Evolutionary conservation across 2,797 vertebrate genomes (phyloP).

Genomic region (Lophotriccus pileatus): DNA sequence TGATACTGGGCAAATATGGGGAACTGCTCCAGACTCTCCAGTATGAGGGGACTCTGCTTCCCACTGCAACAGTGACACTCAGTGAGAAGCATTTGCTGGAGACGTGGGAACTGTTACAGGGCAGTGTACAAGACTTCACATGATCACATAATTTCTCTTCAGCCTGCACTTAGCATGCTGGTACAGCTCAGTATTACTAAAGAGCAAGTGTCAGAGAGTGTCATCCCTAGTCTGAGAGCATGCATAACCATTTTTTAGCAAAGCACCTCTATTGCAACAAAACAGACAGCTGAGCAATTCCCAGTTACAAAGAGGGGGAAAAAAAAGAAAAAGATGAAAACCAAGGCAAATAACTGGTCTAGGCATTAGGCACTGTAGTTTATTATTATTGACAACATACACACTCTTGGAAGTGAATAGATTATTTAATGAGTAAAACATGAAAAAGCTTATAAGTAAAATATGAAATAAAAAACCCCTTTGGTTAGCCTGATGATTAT

Average conservation of each 20-base stretch:
- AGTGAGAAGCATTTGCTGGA: background rate
- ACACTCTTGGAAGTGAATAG: background rate
- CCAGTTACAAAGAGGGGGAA: background rate
- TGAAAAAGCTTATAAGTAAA: background rate
- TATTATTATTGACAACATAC: background rate
- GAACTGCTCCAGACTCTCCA: background rate
- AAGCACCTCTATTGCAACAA: background rate
- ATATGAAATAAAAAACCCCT: rapidly evolving
- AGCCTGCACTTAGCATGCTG: background rate
- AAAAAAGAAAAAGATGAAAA: background rate
- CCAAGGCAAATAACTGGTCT: background rate
- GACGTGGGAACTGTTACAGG: rapidly evolving
- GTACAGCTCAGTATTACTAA: background rate
- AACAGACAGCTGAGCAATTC: background rate
- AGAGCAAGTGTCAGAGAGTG: background rate
- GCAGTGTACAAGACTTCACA: background rate
- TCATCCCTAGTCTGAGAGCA: background rate
- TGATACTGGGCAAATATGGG: background rate
- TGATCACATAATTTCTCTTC: background rate
- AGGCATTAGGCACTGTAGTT: background rate
- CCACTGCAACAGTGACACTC: background rate
- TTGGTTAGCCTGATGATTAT: background rate
- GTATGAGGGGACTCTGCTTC: background rate
- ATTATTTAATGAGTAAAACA: background rate
- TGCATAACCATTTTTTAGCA: background rate